These are phyloP conservation scores for Callospermophilus lateralis DNA, from an alignment of 2,113 vertebrate genomes.

Conservation along the genomic window DNA sequence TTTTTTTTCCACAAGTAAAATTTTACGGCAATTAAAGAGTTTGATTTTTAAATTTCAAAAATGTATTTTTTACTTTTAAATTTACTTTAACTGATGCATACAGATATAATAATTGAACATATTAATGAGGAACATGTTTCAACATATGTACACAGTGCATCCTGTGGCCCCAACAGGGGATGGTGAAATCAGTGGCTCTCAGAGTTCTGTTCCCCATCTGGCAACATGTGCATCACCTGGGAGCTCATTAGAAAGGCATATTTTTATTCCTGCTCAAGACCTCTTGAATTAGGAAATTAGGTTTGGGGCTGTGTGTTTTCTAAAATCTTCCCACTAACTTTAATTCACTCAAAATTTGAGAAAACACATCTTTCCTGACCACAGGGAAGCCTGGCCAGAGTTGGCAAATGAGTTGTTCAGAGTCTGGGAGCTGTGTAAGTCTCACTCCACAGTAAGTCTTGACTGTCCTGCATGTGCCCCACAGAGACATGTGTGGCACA, in stretches of 20 bases:
- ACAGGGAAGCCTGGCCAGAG: not conserved
- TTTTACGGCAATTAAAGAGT: not conserved
- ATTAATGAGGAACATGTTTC: not conserved
- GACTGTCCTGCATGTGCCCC: too few relatives aligned
- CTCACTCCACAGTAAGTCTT: not conserved
- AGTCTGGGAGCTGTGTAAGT: rapidly evolving
- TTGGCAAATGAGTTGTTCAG: rapidly evolving
- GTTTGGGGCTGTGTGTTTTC: not conserved
- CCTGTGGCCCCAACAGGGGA: rapidly evolving
- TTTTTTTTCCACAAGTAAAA: not conserved
- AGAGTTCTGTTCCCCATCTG: not conserved
- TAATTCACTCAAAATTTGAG: not conserved
- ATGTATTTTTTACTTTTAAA: not conserved
- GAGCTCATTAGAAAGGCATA: not conserved
- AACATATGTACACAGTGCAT: not conserved
- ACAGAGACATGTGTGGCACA: not conserved
- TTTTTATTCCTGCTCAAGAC: not conserved
- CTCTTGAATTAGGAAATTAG: not conserved
- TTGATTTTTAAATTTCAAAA: not conserved
- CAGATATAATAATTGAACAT: not conserved
- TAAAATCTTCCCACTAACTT: not conserved
- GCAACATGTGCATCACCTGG: too few relatives aligned
- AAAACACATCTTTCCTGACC: not conserved
- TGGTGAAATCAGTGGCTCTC: not conserved
- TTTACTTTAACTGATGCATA: not conserved